Evolutionary conservation across 2,113 vertebrate genomes (phyloP).

Genomic region (Rhynchomys soricoides): DNA sequence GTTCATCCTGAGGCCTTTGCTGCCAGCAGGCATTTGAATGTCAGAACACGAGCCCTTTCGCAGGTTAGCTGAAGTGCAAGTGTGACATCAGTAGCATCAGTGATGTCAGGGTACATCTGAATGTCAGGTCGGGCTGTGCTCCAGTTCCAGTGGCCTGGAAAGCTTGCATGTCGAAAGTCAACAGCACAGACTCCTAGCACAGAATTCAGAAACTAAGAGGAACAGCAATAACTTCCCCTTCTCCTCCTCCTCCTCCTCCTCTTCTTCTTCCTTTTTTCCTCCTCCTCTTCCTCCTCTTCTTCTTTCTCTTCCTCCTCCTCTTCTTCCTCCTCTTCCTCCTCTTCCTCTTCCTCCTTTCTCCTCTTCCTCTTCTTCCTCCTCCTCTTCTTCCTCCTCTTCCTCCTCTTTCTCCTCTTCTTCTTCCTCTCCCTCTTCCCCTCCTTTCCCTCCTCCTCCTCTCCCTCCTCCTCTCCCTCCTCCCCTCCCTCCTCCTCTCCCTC

Average conservation of each 20-base stretch:
- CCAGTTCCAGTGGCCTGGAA: not conserved
- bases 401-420: too few species aligned
- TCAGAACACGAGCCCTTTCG: not conserved
- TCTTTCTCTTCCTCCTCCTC: not conserved
- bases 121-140: not conserved
- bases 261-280: too few species aligned
- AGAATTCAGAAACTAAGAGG: not conserved
- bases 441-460: fast-evolving
- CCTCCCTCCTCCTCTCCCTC: fast-evolving
- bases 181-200: not conserved
- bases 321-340: too few species aligned
- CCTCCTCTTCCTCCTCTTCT: fast-evolving
- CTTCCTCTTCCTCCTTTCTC: too few species aligned
- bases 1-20: not conserved
- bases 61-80: not conserved
- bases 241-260: too few species aligned
- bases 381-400: fast-evolving
- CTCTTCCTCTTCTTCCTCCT: fast-evolving
- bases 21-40: not conserved
- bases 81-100: not conserved
- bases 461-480: fast-evolving
- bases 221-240: not conserved
- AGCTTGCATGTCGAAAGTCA: not conserved
- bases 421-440: fast-evolving
- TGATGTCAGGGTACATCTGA: slow-evolving; percentile 62